Base-by-base conservation (phyloP, 64 coral and sea anemone species). In the Platygyra sinensis region DNA sequence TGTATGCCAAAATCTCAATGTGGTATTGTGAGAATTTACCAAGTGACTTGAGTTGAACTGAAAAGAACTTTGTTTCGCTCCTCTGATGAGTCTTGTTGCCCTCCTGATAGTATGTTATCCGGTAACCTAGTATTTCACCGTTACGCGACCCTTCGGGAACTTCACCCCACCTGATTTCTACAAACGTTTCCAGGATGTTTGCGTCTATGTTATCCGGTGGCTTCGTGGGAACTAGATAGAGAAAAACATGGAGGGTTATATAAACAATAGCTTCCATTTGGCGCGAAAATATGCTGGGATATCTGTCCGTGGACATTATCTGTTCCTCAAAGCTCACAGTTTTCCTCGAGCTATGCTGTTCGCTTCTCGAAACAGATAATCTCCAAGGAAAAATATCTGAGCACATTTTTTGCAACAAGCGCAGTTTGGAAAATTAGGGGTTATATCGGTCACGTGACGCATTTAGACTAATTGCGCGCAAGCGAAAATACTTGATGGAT, bases 71-170 rank as follows among this genome's bases (percentile, higher is more conserved):
- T 20, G 50, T 22, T 46, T 13, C 50, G 50, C 24, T 27, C 24
- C 5, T 2, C 27, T 4, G 11, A n/a, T 49, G 0, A 64, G 80
- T 29, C 2, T n/a, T 13, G 39, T 85, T 85, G 10, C 12, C 22
- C 0, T 1, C 9, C 49, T 36, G 65, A 24, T 71, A 29, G 82
- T 78, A 92, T 4, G 20, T 27, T 20, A 87, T 38, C 2, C 30
- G 75, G 63, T 87, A 92, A 33, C 90, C 90, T 14, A 9, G 11
- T 27, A 92, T 92, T 33, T 59, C 42, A 57, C 90, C 90, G 64
- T 87, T 78, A 13, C 33, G 79, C 13, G 52, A 11, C 8, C 46
- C 27, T 19, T 39, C 5, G 0, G 90, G 90, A 28, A 92, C 75
- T 79, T 5, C 6, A 10, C 29, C 6, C 90, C 90, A 92, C 20